These are phyloP conservation scores for Siniperca chuatsi DNA, from an alignment of 2,113 vertebrate genomes.

Conservation along the genomic window DNA sequence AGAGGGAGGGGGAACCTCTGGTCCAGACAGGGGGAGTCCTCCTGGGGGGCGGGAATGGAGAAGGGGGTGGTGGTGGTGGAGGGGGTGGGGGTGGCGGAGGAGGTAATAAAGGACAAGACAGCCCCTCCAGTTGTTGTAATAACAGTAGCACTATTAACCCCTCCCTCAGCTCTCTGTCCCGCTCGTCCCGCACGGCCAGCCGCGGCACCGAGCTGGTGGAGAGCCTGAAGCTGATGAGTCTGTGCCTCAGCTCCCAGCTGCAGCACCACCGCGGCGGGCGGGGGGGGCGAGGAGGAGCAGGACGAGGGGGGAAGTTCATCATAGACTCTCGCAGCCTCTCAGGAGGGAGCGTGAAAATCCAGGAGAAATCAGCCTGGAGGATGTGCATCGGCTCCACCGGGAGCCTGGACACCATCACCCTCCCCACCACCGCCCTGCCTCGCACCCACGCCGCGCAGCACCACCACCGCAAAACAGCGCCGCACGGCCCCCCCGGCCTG, in stretches of 20 bases:
- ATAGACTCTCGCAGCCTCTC: slow-evolving; percentile 89
- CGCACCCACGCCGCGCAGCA: slow-evolving; percentile 12
- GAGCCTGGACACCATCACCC: slow-evolving; percentile 82
- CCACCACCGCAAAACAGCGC: slow-evolving; percentile 48
- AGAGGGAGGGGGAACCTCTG: slow-evolving; percentile 80
- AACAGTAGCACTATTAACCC: slow-evolving; percentile 83
- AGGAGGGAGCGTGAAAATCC: slow-evolving; percentile 86
- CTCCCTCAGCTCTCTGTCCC: slow-evolving; percentile 65
- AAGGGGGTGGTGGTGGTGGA: slow-evolving; percentile 83
- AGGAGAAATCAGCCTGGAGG: slow-evolving; percentile 94
- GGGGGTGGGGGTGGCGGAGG: slow-evolving; percentile 85
- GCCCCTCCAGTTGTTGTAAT: slow-evolving; percentile 85
- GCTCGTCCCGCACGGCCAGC: slow-evolving; percentile 85
- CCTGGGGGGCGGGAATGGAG: slow-evolving; percentile 83
- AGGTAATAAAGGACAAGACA: slow-evolving; percentile 83
- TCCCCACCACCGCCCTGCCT: slow-evolving; percentile 56
- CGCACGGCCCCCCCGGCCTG: slow-evolving; percentile 7
- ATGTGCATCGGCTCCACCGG: slow-evolving; percentile 90
- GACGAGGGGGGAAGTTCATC: slow-evolving; percentile 84
- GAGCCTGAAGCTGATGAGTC: slow-evolving; percentile 94
- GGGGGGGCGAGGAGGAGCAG: slow-evolving; percentile 2
- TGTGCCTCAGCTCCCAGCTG: slow-evolving; percentile 93
- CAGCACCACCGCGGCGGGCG: slow-evolving; percentile 76
- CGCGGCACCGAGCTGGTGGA: slow-evolving; percentile 90
- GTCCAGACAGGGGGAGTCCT: slow-evolving; percentile 87